Evolutionary conservation across 1,140 invertebrate genomes (phyloP).

Genomic region (Campoletis sonorensis): DNA sequence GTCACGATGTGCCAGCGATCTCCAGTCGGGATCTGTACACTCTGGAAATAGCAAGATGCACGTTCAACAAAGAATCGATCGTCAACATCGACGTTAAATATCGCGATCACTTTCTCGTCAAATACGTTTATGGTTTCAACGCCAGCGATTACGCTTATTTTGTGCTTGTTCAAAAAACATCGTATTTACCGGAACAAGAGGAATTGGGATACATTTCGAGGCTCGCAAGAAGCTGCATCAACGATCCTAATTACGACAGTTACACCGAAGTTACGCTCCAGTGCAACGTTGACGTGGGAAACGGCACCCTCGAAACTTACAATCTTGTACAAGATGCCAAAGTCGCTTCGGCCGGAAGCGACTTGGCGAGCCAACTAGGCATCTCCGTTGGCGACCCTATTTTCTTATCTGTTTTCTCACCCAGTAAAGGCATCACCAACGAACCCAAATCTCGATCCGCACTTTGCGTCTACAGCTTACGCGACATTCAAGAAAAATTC

Average conservation of each 20-base stretch:
- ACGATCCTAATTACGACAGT: slow-evolving; percentile 94
- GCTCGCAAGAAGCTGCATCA: slow-evolving; percentile 93
- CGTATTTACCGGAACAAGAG: slow-evolving; percentile 90
- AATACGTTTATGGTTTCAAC: slow-evolving; percentile 97
- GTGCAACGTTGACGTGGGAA: slow-evolving; percentile 81
- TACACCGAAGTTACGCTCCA: slow-evolving; percentile 96
- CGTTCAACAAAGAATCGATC: slow-evolving; percentile 91
- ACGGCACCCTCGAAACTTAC: slow-evolving; percentile 79
- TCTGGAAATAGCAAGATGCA: slow-evolving; percentile 87
- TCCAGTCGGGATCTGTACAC: slow-evolving; percentile 89
- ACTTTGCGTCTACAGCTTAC: slow-evolving; percentile 89
- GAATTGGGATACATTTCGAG: slow-evolving; percentile 93
- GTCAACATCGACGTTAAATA: slow-evolving; percentile 96
- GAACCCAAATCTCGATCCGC: slow-evolving; percentile 87
- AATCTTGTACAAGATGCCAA: slow-evolving; percentile 95
- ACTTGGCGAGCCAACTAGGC: slow-evolving; percentile 87
- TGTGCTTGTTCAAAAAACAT: slow-evolving; percentile 95
- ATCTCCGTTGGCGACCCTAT: slow-evolving; percentile 87
- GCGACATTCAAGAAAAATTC: slow-evolving; percentile 94
- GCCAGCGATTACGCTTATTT: slow-evolving; percentile 97
- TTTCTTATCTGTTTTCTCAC: slow-evolving; percentile 90
- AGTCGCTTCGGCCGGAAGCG: slow-evolving; percentile 86
- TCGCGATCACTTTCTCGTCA: slow-evolving; percentile 94
- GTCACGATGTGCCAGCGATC: slow-evolving; percentile 96
- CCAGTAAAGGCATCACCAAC: slow-evolving; percentile 88